phyloP scores from a whole-genome alignment of 2,113 vertebrate species.

The Ciconia maguari region DNA sequence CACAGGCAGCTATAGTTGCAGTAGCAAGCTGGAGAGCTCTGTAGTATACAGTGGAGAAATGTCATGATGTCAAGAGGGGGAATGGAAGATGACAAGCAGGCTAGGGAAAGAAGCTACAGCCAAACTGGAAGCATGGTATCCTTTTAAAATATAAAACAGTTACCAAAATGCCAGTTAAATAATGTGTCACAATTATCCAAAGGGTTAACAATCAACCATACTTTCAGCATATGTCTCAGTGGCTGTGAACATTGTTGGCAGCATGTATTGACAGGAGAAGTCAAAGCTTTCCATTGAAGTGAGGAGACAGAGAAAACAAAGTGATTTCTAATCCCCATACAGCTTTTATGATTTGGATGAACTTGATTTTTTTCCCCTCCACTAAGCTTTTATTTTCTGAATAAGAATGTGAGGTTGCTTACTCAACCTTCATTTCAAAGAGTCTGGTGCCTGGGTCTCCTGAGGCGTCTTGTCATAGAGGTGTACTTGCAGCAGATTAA shows the following conservation, averaged over 20 bases:
- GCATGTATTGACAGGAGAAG: not conserved
- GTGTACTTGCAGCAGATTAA: constrained; percentile 30
- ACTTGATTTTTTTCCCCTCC: not conserved
- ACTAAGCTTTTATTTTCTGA: constrained; percentile 49
- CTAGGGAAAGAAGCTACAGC: not conserved
- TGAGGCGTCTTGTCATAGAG: not conserved
- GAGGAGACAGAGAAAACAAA: not conserved
- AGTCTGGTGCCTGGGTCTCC: not conserved
- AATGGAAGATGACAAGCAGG: not conserved
- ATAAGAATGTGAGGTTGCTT: constrained; percentile 6
- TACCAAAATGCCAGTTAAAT: not conserved
- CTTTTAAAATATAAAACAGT: not conserved
- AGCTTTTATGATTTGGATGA: constrained; percentile 58
- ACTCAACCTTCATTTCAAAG: not conserved
- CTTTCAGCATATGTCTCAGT: not conserved
- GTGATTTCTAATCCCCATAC: constrained; percentile 19
- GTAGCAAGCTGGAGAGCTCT: not conserved
- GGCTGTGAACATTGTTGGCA: not conserved
- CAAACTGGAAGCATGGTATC: not conserved
- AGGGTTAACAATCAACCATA: not conserved
- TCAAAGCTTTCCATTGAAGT: constrained; percentile 17
- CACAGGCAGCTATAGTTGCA: not conserved
- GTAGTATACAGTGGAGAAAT: not conserved
- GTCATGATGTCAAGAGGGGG: not conserved
- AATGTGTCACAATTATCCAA: not conserved